Evolutionary conservation across 2,797 vertebrate genomes (phyloP), one percentile per base, ranked within the genome.

Genomic region (Adrianichthys oophorus): DNA sequence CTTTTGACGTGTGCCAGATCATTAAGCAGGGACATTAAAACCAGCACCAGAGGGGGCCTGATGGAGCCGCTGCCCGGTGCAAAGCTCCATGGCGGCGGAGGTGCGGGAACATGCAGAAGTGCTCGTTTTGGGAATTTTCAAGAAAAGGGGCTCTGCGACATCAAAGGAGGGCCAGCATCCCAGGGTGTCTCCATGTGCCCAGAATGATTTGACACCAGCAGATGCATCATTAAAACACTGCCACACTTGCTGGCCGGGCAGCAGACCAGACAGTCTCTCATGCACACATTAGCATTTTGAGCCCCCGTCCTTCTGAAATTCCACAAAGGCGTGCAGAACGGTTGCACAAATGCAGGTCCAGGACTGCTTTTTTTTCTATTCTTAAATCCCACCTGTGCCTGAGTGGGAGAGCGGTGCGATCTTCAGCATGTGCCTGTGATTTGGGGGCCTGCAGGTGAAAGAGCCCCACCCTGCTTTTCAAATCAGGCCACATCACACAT

Each of bases 1-100:
- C 90, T 93, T 92, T 91, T 74, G 87, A 89, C 80, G 83, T 74
- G 86, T 90, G 91, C 91, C 91, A 93, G 90, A 92, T 92, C 90
- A 92, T 93, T 93, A 93, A 90, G 91, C 92, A 92, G 85, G 80
- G 86, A 91, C 92, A 92, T 93, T 92, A 92, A 92, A 93, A 91
- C 87, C 89, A 88, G 90, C 89, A 90, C 83, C 90, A 90, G 88
- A 89, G 91, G 89, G 90, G 84, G 84, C 80, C 81, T 59, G 82
- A 90, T 83, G 88, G 89, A 91, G 89, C 86, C 84, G 73, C 84
- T 89, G 90, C 88, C 90, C 87, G 58, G 71, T 78, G 74, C 81
- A 86, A 77, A 63, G 79, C 84, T 83, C 74, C 65, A 70, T 76
- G 63, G 45, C 76, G 50, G 74, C 73, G 75, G 60, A 48, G 65